phyloP scores from a whole-genome alignment of 2,888 invertebrate genomes.

The Cordilura impudica region DNA sequence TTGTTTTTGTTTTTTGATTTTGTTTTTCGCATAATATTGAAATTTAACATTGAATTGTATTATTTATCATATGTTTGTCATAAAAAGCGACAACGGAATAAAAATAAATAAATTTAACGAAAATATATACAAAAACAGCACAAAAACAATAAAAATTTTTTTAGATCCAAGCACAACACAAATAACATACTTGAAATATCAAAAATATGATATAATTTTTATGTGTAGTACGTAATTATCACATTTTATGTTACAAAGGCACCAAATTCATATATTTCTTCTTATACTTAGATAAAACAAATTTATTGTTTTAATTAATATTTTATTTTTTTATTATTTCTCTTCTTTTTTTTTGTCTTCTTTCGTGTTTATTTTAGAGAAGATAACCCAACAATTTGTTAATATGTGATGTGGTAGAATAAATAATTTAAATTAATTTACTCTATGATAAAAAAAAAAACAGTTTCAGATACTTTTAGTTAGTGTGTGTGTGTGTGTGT shows the following conservation, averaged over 20 bases:
- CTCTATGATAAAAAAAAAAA: too few species aligned
- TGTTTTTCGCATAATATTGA: constrained; percentile 36
- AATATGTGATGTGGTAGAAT: neutral
- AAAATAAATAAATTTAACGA: constrained; percentile 1
- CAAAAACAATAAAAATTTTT: too few species aligned
- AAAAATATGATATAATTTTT: too few species aligned
- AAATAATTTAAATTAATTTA: neutral
- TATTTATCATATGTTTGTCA: constrained; percentile 58
- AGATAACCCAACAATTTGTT: neutral
- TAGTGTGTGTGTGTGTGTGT: too few species aligned
- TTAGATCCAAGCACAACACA: too few species aligned
- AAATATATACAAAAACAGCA: neutral
- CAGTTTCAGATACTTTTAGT: neutral
- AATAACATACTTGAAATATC: too few species aligned
- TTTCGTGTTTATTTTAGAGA: neutral
- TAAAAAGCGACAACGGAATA: constrained; percentile 12
- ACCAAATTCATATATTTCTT: neutral
- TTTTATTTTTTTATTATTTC: neutral
- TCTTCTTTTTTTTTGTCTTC: neutral
- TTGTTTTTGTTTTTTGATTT: neutral
- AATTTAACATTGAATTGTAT: constrained; percentile 56
- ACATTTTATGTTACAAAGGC: neutral
- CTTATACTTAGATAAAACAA: neutral
- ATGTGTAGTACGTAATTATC: neutral
- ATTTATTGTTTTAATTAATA: too few species aligned